Conservation (phyloP, 2,797 vertebrate species). For the Scleropages formosus region DNA sequence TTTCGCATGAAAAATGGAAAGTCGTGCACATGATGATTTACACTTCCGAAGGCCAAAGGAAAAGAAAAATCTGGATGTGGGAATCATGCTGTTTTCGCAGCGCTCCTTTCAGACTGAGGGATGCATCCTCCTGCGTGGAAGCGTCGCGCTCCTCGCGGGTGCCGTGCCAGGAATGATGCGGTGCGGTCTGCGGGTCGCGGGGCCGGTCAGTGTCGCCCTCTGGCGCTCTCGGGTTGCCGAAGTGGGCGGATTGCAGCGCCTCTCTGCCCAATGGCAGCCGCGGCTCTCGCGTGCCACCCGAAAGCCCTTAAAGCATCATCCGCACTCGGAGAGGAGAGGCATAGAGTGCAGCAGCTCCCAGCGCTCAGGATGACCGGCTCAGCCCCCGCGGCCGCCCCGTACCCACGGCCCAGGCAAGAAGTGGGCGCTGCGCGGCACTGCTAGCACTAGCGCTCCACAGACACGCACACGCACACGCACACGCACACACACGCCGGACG, state of each 20-base stretch:
- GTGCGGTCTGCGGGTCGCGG: conserved; percentile 58
- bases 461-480: too few species aligned
- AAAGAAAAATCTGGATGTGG: too few species aligned
- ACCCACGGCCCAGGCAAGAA: conserved; percentile 72
- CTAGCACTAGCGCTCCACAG: conserved; percentile 49
- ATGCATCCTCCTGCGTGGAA: too few species aligned
- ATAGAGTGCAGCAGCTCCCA: conserved; percentile 72
- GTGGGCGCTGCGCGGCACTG: conserved; percentile 63
- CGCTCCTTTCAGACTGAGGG: too few species aligned
- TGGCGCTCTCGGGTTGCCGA: too few species aligned
- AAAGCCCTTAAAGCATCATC: conserved; percentile 81
- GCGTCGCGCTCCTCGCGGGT: too few species aligned
- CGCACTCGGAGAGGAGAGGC: conserved; percentile 71
- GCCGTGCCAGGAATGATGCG: too few species aligned
- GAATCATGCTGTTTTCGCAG: too few species aligned
- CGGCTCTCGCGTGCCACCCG: conserved; percentile 80
- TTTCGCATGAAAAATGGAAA: too few species aligned
- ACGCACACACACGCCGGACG: too few species aligned
- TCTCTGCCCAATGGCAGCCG: conserved; percentile 86
- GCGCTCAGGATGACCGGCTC: conserved; percentile 80
- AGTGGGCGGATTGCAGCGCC: conserved; percentile 81
- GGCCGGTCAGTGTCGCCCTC: conserved; percentile 70
- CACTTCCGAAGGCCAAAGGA: too few species aligned
- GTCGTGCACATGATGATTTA: too few species aligned
- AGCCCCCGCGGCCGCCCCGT: conserved; percentile 59